These are phyloP conservation scores for Lucilia sericata DNA, from an alignment of 1,140 invertebrate species.

Conservation along the genomic window DNA sequence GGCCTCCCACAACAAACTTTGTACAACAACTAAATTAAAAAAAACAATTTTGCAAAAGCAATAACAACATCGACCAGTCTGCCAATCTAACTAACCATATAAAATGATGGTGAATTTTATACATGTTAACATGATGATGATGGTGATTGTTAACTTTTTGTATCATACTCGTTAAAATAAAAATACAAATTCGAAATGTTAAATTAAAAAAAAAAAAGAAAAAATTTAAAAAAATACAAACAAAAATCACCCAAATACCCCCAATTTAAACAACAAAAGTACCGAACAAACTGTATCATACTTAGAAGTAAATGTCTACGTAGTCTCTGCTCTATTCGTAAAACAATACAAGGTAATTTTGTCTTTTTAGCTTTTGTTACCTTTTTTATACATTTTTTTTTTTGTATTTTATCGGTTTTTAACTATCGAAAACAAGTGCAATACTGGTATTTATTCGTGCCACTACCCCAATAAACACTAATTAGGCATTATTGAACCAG, in stretches of 20 bases:
- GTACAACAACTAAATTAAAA: conserved; percentile 14
- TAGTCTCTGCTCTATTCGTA: too few species aligned
- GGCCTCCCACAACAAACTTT: conserved; percentile 27
- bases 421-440: background rate
- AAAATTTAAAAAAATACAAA: too few species aligned
- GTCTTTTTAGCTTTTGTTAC: background rate
- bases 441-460: conserved; percentile 6
- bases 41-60: background rate
- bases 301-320: too few species aligned
- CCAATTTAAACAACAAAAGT: background rate
- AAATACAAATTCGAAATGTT: background rate
- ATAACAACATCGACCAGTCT: background rate
- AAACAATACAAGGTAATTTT: background rate
- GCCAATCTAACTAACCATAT: too few species aligned
- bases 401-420: background rate
- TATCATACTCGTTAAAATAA: background rate
- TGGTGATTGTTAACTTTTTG: background rate
- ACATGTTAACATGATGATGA: background rate
- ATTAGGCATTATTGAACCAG: conserved; percentile 35
- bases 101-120: background rate
- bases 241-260: background rate
- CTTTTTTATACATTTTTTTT: background rate
- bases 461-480: conserved; percentile 38
- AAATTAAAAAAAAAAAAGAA: background rate
- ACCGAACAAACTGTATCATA: too few species aligned